phyloP scores from a whole-genome alignment of 2,113 vertebrate genomes.

The Nematolebias whitei region DNA sequence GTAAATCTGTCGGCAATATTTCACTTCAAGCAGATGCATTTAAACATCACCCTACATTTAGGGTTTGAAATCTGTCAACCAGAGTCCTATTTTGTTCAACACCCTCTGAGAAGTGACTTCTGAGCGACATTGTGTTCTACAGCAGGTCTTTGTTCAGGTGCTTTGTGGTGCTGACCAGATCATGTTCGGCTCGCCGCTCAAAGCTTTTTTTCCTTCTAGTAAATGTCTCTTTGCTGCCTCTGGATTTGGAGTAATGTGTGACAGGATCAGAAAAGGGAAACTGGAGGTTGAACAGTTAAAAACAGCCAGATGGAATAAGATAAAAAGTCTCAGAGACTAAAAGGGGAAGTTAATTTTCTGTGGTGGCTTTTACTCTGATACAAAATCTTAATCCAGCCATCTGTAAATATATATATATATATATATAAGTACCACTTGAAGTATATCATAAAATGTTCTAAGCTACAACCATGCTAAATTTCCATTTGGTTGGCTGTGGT shows the following conservation, averaged over 20 bases:
- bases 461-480: too few relatives aligned
- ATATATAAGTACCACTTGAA: too few relatives aligned
- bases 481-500: too few relatives aligned
- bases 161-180: not conserved
- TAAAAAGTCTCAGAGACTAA: not conserved
- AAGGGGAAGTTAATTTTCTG: not conserved
- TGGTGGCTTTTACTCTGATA: not conserved
- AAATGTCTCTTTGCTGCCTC: not conserved
- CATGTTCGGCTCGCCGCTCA: not conserved
- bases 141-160: not conserved
- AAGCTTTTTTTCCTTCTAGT: not conserved
- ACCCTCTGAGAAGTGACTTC: conserved; percentile 1
- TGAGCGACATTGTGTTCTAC: not conserved
- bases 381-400: not conserved
- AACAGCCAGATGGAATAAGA: not conserved
- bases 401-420: not conserved
- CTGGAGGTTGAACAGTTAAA: not conserved
- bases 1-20: too few relatives aligned
- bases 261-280: not conserved
- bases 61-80: not conserved
- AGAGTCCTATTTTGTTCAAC: not conserved
- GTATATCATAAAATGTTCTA: too few relatives aligned
- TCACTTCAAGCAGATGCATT: too few relatives aligned
- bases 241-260: not conserved
- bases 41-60: not conserved